Evolutionary conservation across 2,797 vertebrate genomes (phyloP).

Genomic region (Odontamblyopus lacepedii): DNA sequence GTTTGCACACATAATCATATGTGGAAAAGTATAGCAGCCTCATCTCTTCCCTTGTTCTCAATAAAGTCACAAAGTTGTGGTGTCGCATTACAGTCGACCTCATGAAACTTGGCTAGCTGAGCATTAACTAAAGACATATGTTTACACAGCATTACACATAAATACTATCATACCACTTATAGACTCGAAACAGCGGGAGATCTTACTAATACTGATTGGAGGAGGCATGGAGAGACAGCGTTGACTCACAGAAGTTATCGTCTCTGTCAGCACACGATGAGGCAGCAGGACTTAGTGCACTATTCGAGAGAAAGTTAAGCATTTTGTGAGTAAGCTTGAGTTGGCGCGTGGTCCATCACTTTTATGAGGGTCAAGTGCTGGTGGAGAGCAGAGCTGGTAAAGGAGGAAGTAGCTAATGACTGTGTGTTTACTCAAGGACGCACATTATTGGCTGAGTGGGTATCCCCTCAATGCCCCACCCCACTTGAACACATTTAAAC

Average conservation of each 20-base stretch:
- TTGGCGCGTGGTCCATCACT: constrained; percentile 62
- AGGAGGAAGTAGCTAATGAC: constrained; percentile 62
- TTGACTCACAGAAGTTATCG: constrained; percentile 27
- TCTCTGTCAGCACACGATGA: constrained; percentile 38
- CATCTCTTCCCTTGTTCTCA: constrained; percentile 52
- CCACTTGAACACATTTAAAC: constrained; percentile 28
- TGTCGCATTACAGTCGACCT: constrained; percentile 70
- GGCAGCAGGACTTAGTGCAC: constrained; percentile 35
- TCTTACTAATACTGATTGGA: constrained; percentile 45
- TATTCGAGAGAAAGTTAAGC: constrained; percentile 35
- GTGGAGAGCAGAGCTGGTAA: constrained; percentile 33
- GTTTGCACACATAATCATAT: constrained; percentile 44
- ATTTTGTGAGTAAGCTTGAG: constrained; percentile 44
- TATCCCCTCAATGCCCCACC: constrained; percentile 17
- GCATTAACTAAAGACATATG: constrained; percentile 67
- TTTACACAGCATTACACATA: constrained; percentile 46
- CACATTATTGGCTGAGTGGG: constrained; percentile 28
- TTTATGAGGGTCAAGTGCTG: constrained; percentile 69
- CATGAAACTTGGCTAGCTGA: constrained; percentile 58
- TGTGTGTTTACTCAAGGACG: constrained; percentile 56
- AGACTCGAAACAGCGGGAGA: constrained; percentile 37
- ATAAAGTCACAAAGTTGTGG: constrained; percentile 72
- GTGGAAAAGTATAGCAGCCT: constrained; percentile 29
- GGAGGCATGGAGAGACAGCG: constrained; percentile 38
- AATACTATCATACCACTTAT: constrained; percentile 46